Evolutionary conservation across 37 sponge, comb jelly and placozoan genomes (phyloP), one percentile per base, ranked within the genome.

Genomic region (Diacarnus erythraeanus): DNA sequence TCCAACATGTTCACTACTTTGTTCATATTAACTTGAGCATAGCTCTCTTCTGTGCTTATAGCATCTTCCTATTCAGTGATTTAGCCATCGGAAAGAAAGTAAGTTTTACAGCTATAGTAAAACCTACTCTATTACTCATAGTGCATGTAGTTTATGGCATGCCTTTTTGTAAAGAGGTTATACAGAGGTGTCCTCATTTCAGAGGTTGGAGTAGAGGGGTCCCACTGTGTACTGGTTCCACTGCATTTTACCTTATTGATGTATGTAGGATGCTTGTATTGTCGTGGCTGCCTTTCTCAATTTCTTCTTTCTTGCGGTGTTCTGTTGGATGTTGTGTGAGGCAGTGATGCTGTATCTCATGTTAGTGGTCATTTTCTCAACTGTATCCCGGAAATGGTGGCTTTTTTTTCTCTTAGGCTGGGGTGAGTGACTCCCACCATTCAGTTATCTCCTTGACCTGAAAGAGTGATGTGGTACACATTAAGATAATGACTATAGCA

Each of bases 251-350:
- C n/a, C n/a, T n/a, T n/a, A n/a, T n/a, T n/a, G n/a, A n/a, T n/a
- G n/a, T n/a, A 6, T 47, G 1, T 64, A 87, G 87, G 59, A 57
- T 57, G 65, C 69, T 1, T 87, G 87, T 39, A 63, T 57, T 3
- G 30, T 80, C 23, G 51, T 87, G 44, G 71, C 87, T 76, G 77
- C 76, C 25, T 25, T 80, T 38, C 72, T 87, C 23, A 76, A 87
- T 43, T 87, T 81, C 56, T 51, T 87, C 63, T 87, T 81, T 40
- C 71, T 87, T 27, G 59, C 87, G 27, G 58, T 70, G 30, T 87
- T 87, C 72, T 74, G 58, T 42, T 87, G 87, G 87, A 87, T 87
- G 87, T 59, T 87, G 57, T 87, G 87, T 80, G 87, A 87, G 64
- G 87, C 81, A 25, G 56, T 87, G 20, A 80, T 87, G 87, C 77